These are phyloP conservation scores for Nannobrachium achirus DNA, from an alignment of 2,113 vertebrate genomes.

Conservation along the genomic window DNA sequence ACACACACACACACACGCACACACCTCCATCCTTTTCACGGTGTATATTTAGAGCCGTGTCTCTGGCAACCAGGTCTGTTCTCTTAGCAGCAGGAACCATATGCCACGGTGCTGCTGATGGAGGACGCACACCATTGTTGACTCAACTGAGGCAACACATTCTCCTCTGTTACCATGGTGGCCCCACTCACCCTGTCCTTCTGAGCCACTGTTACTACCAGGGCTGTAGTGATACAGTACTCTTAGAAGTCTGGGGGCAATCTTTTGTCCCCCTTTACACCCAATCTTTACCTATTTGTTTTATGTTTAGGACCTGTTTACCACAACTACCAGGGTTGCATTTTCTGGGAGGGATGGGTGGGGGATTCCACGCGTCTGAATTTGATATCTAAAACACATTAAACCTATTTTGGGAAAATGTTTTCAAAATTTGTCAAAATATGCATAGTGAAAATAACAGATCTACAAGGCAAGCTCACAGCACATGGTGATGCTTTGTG, in stretches of 20 bases:
- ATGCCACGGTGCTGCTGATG: constrained; percentile 37
- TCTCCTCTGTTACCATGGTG: constrained; percentile 16
- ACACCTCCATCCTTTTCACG: constrained; percentile 6
- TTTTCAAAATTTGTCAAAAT: too few relatives aligned
- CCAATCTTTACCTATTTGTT: background rate
- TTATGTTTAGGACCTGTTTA: too few relatives aligned
- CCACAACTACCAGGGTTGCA: too few relatives aligned
- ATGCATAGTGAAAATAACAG: too few relatives aligned
- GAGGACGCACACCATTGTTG: constrained; percentile 40
- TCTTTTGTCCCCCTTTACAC: background rate
- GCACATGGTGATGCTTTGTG: too few relatives aligned
- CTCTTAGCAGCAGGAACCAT: constrained; percentile 31
- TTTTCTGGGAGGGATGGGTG: too few relatives aligned
- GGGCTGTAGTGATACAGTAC: too few relatives aligned
- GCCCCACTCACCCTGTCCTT: background rate
- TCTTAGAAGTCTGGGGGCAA: too few relatives aligned
- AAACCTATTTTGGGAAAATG: too few relatives aligned
- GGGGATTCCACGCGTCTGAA: too few relatives aligned
- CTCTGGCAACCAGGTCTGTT: constrained; percentile 15
- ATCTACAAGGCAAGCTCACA: too few relatives aligned
- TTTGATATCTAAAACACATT: too few relatives aligned
- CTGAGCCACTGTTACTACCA: background rate
- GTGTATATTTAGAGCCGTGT: constrained; percentile 26
- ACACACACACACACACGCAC: constrained; percentile 11
- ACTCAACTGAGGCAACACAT: constrained; percentile 37